Percentiles rank a stretch among this genome's conserved stretches.
Evolutionary conservation across 1,140 invertebrate genomes (phyloP).

Genomic region (Meteorus sp.): DNA sequence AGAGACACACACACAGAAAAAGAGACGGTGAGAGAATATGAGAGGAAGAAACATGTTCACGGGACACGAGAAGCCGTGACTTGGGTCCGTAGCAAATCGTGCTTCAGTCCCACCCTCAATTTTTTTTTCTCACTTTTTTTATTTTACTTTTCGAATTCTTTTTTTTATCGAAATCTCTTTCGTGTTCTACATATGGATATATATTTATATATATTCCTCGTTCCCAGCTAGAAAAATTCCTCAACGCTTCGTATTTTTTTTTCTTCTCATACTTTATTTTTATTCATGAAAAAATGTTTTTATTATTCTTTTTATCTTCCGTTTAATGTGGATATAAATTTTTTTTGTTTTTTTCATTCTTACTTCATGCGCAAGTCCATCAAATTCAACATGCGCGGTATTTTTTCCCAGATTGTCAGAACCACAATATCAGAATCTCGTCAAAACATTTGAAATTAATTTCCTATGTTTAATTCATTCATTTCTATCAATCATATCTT

Average conservation of each 20-base stretch:
- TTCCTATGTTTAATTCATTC: neutral
- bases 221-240: constrained; percentile 12
- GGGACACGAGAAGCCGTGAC: constrained; percentile 17
- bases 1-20: constrained; percentile 9
- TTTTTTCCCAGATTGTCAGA: no score
- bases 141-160: neutral
- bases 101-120: constrained; percentile 33
- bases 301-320: neutral
- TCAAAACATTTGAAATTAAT: no score
- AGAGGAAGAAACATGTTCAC: constrained; percentile 12
- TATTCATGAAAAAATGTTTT: neutral
- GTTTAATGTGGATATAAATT: neutral
- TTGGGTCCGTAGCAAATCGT: constrained; percentile 43
- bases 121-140: no score
- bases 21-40: constrained; percentile 5
- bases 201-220: neutral
- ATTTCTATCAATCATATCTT: no score
- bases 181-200: constrained; percentile 36
- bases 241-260: neutral
- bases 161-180: constrained; percentile 33
- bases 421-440: no score
- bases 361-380: neutral
- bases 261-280: neutral
- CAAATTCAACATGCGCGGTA: neutral
- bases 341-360: neutral